phyloP scores from a whole-genome alignment of 2,113 vertebrate genomes.

The Amazona vittata region DNA sequence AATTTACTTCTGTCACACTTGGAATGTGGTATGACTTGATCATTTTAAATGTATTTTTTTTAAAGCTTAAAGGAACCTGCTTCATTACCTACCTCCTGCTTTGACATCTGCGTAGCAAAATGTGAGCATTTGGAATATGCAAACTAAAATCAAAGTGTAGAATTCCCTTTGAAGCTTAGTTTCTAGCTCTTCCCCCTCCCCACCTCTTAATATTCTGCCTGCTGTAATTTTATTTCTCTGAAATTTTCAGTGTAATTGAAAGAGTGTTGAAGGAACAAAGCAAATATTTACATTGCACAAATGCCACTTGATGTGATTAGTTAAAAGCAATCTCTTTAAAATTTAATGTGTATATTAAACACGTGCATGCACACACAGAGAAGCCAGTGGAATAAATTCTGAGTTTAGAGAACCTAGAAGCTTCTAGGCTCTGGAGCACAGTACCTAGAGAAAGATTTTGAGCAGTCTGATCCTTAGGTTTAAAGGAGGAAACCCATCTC shows the following conservation, averaged over 20 bases:
- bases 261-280: constrained; percentile 51
- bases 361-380: neutral
- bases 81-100: constrained; percentile 12
- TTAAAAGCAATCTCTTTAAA: constrained; percentile 46
- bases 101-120: constrained; percentile 55
- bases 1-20: constrained; percentile 17
- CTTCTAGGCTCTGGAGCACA: neutral
- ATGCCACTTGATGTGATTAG: constrained; percentile 55
- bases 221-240: constrained; percentile 36
- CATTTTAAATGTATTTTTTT: neutral
- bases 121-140: neutral
- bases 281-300: constrained; percentile 58
- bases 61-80: constrained; percentile 8
- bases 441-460: neutral
- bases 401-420: neutral
- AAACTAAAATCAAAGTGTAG: constrained; percentile 25
- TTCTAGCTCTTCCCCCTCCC: neutral
- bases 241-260: constrained; percentile 47
- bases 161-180: constrained; percentile 11
- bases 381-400: neutral
- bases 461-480: neutral
- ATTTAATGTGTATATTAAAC: constrained; percentile 13
- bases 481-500: neutral
- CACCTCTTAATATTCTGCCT: constrained; percentile 13
- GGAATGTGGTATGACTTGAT: constrained; percentile 22